These are phyloP conservation scores for Eueremaeus valkanovi DNA, from an alignment of 2,888 invertebrate species.

Conservation along the genomic window DNA sequence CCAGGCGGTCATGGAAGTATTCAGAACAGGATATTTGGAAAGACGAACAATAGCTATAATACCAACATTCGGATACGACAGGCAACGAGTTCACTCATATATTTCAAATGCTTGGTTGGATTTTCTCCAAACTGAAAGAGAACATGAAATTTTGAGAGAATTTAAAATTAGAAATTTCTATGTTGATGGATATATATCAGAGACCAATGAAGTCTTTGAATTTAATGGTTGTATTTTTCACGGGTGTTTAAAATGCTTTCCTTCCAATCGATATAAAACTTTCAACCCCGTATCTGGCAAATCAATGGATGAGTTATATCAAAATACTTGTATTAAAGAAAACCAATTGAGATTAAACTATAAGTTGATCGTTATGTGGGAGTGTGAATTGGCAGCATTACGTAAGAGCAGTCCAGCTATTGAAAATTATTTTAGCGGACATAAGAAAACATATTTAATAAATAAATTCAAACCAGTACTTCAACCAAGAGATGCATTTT, in stretches of 20 bases:
- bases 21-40: slow-evolving; percentile 36
- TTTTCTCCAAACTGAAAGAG: slow-evolving; percentile 34
- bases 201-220: slow-evolving; percentile 42
- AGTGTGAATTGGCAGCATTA: slow-evolving; percentile 45
- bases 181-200: slow-evolving; percentile 44
- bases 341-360: slow-evolving; percentile 43
- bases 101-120: slow-evolving; percentile 44
- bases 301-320: slow-evolving; percentile 40
- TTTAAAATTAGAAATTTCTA: slow-evolving; percentile 39
- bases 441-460: neutral
- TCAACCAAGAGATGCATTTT: slow-evolving; percentile 49
- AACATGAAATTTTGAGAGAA: slow-evolving; percentile 42
- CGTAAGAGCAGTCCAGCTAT: slow-evolving; percentile 41
- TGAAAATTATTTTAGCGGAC: slow-evolving; percentile 39
- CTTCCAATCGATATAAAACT: neutral
- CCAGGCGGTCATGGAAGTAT: slow-evolving; percentile 43
- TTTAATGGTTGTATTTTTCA: slow-evolving; percentile 47
- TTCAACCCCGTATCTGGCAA: slow-evolving; percentile 6
- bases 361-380: slow-evolving; percentile 48
- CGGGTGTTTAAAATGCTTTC: slow-evolving; percentile 45
- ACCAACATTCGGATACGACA: slow-evolving; percentile 42
- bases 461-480: slow-evolving; percentile 44
- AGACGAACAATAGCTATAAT: slow-evolving; percentile 42
- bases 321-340: slow-evolving; percentile 41
- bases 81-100: slow-evolving; percentile 30